Conservation (phyloP, 2,797 vertebrate species). For the Poecilia gillii region DNA sequence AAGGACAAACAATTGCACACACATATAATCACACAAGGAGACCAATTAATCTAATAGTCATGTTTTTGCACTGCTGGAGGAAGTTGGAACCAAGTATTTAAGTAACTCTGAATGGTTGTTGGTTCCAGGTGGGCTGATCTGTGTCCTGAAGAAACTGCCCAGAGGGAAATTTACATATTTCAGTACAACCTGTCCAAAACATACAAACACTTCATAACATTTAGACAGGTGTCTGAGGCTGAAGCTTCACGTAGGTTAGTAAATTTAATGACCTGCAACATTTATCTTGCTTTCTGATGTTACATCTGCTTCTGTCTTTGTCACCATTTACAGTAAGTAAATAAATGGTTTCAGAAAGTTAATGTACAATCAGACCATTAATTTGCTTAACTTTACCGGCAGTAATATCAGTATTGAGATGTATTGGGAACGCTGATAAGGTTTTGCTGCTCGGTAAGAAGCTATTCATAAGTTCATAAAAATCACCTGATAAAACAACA, state of each 20-base stretch:
- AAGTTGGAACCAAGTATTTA: too few relatives aligned
- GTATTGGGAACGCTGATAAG: background rate
- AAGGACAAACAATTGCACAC: too few relatives aligned
- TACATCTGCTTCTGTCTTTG: constrained; percentile 28
- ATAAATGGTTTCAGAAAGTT: background rate
- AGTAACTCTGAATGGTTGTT: too few relatives aligned
- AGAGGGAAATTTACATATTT: too few relatives aligned
- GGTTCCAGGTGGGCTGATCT: too few relatives aligned
- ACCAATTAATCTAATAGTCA: too few relatives aligned
- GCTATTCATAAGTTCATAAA: constrained; percentile 26
- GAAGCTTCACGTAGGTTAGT: background rate
- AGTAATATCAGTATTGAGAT: background rate
- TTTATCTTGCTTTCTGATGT: constrained; percentile 11
- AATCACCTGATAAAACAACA: constrained; percentile 9
- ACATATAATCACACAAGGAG: too few relatives aligned
- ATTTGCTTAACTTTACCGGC: background rate
- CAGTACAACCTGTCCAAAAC: too few relatives aligned
- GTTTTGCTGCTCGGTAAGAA: constrained; percentile 1
- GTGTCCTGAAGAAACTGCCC: too few relatives aligned
- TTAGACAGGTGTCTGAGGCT: too few relatives aligned
- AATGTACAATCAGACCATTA: background rate
- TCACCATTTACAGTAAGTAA: constrained; percentile 6
- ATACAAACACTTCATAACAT: too few relatives aligned
- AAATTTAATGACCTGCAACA: constrained; percentile 8
- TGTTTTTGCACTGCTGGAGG: too few relatives aligned